A percentile compares a stretch with the other conserved stretches of the same genome.
phyloP scores from a whole-genome alignment of 2,113 vertebrate genomes.

The Picathartes gymnocephalus region DNA sequence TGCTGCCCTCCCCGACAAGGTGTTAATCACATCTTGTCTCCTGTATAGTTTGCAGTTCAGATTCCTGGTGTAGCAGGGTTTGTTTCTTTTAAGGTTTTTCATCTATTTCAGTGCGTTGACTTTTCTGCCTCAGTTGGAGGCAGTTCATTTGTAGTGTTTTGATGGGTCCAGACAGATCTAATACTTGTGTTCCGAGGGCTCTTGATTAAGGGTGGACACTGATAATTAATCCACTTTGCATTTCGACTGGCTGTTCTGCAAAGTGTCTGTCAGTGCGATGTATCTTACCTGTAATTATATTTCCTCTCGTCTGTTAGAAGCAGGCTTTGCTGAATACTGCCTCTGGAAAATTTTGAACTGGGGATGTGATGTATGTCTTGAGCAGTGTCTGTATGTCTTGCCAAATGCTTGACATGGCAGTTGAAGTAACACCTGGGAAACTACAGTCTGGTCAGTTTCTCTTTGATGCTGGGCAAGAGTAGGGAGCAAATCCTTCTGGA shows the following conservation, averaged over 20 bases:
- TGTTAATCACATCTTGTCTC: not conserved
- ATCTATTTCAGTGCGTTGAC: rapidly evolving
- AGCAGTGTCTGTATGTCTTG: not conserved
- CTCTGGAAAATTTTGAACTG: not conserved
- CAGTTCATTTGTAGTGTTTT: not conserved
- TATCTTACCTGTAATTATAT: not conserved
- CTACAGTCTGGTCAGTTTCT: not conserved
- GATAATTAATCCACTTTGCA: not conserved
- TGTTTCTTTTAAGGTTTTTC: not conserved
- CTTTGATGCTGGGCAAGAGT: not conserved
- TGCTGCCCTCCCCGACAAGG: not conserved
- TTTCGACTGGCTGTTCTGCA: not conserved
- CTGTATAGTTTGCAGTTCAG: not conserved
- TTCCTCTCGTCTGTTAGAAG: not conserved
- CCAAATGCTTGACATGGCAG: not conserved
- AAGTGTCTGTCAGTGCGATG: not conserved
- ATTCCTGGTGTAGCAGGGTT: not conserved
- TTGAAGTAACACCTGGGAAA: not conserved
- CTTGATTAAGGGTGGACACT: not conserved
- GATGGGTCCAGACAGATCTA: not conserved
- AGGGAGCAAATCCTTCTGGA: not conserved
- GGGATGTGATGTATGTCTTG: not conserved
- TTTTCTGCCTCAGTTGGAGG: not conserved
- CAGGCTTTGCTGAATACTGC: not conserved
- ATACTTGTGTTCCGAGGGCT: not conserved